These are phyloP conservation scores for Drosophila yooni DNA, from an alignment of 2,888 invertebrate genomes.

Conservation along the genomic window DNA sequence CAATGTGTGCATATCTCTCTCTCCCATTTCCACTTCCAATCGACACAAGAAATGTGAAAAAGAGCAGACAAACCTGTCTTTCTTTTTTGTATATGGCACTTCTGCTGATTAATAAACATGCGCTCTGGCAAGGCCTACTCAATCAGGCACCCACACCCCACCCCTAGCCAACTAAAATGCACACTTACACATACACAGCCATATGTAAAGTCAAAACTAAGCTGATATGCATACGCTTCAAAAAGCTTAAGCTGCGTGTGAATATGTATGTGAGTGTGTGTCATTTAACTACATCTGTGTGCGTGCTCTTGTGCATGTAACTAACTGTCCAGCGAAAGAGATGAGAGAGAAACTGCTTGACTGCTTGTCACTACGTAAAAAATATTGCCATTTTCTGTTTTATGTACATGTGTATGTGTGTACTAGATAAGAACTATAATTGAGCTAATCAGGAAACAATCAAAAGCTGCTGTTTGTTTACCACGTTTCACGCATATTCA, in stretches of 20 bases:
- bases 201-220: slow-evolving; percentile 40
- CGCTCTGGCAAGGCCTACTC: slow-evolving; percentile 75
- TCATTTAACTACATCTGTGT: slow-evolving; percentile 31
- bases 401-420: slow-evolving; percentile 2
- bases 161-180: slow-evolving; percentile 28
- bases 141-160: slow-evolving; percentile 61
- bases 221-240: slow-evolving; percentile 48
- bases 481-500: slow-evolving; percentile 5
- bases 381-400: slow-evolving; percentile 13
- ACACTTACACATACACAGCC: slow-evolving; percentile 33
- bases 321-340: slow-evolving; percentile 44
- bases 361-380: slow-evolving; percentile 9
- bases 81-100: slow-evolving; percentile 50
- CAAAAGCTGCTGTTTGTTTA: slow-evolving; percentile 11
- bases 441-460: slow-evolving; percentile 50
- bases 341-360: slow-evolving; percentile 19
- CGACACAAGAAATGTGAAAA: slow-evolving; percentile 57
- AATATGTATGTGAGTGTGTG: slow-evolving; percentile 6
- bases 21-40: slow-evolving; percentile 18
- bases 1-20: slow-evolving; percentile 5
- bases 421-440: slow-evolving; percentile 16
- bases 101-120: slow-evolving; percentile 76
- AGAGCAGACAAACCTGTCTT: slow-evolving; percentile 50
- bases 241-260: slow-evolving; percentile 48
- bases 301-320: slow-evolving; percentile 25